phyloP scores from a whole-genome alignment of 2,888 invertebrate genomes.

The Anoncus sp. region DNA sequence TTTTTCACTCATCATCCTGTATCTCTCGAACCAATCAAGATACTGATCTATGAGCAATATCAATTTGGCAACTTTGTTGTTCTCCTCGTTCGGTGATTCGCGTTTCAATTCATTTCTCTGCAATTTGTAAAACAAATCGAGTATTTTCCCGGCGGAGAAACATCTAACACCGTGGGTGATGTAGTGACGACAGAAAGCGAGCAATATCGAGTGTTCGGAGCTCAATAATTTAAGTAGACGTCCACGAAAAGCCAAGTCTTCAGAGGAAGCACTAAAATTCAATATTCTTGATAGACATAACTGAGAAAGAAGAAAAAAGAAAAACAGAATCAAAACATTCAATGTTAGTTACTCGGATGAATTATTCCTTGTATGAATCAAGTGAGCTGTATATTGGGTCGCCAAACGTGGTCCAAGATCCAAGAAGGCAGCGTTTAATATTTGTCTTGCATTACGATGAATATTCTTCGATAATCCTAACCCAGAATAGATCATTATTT shows the following conservation, averaged over 20 bases:
- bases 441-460: conserved; percentile 54
- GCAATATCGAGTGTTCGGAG: conserved; percentile 63
- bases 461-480: conserved; percentile 59
- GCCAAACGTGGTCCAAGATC: conserved; percentile 60
- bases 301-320: not conserved
- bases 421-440: conserved; percentile 61
- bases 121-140: conserved; percentile 62
- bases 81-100: conserved; percentile 55
- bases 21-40: conserved; percentile 63
- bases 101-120: conserved; percentile 5
- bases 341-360: conserved; percentile 31
- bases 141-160: conserved; percentile 63
- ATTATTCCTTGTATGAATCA: conserved; percentile 55
- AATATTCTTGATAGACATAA: not conserved
- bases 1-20: conserved; percentile 54
- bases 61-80: conserved; percentile 58
- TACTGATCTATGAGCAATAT: conserved; percentile 64
- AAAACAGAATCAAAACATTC: not conserved
- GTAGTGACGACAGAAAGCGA: conserved; percentile 61
- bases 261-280: conserved; percentile 24
- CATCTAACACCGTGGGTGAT: conserved; percentile 44
- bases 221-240: conserved; percentile 59
- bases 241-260: conserved; percentile 55
- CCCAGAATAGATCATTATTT: not conserved
- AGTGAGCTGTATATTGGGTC: conserved; percentile 59